Conservation (phyloP, 2,888 invertebrate species). For the Leptinotarsa peninsularis region DNA sequence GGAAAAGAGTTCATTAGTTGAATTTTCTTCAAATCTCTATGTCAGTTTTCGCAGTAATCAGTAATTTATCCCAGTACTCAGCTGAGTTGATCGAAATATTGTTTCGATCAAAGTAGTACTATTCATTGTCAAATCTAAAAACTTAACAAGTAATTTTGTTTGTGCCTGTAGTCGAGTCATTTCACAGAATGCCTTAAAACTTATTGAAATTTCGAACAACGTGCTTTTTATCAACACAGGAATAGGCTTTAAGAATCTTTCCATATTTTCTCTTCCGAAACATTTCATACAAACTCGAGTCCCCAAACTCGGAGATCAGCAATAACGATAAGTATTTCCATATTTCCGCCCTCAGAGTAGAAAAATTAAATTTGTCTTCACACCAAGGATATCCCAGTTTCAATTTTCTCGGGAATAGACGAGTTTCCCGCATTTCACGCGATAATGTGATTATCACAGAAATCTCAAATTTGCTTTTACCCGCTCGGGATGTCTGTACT, state of each 20-base stretch:
- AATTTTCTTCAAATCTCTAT: no score
- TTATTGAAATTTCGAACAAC: background rate
- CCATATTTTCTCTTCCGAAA: background rate
- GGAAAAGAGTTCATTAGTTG: no score
- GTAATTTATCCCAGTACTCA: no score
- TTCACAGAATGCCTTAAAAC: no score
- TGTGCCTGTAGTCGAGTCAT: no score
- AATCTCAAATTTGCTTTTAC: constrained; percentile 27
- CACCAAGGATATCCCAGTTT: constrained; percentile 16
- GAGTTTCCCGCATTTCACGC: constrained; percentile 16
- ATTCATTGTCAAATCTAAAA: no score
- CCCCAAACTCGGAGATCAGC: constrained; percentile 12
- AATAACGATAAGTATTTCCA: constrained; percentile 13
- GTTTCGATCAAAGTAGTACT: no score
- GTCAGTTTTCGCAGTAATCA: no score
- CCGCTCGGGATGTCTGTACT: constrained; percentile 9
- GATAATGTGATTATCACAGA: constrained; percentile 28
- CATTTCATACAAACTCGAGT: background rate
- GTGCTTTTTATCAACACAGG: background rate
- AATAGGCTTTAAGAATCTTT: background rate
- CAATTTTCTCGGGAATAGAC: constrained; percentile 16
- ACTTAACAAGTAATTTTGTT: no score
- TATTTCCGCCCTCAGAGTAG: constrained; percentile 10
- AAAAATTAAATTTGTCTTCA: constrained; percentile 22
- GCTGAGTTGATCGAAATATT: no score